phyloP scores from a whole-genome alignment of 1,140 invertebrate genomes.

The Drosophila micromelanica region DNA sequence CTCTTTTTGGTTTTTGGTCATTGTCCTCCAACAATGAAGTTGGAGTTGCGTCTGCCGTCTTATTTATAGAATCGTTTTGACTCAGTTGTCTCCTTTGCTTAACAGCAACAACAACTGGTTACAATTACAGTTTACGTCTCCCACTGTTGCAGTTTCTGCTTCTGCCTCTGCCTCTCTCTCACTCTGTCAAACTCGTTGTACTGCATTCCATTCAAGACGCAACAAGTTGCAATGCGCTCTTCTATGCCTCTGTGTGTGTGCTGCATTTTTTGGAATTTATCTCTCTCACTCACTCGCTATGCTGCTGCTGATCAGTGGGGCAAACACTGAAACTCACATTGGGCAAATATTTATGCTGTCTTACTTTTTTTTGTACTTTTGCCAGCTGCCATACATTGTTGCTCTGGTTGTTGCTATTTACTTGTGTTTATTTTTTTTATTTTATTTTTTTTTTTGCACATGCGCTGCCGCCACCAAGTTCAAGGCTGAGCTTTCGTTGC shows the following conservation, averaged over 20 bases:
- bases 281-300: constrained; percentile 10
- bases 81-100: constrained; percentile 18
- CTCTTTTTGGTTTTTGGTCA: constrained; percentile 51
- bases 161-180: constrained; percentile 3
- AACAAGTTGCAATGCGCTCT: constrained; percentile 64
- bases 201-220: constrained; percentile 64
- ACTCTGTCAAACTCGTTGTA: constrained; percentile 64
- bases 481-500: constrained; percentile 66
- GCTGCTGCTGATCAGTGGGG: constrained; percentile 35
- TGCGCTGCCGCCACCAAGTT: constrained; percentile 54
- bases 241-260: constrained; percentile 1
- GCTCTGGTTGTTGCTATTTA: constrained; percentile 49
- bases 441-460: constrained; percentile 20
- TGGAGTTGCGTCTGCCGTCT: constrained; percentile 42
- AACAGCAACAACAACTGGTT: constrained; percentile 30
- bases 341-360: constrained; percentile 48
- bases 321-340: constrained; percentile 42
- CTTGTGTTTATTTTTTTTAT: constrained; percentile 55
- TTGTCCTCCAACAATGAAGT: constrained; percentile 55
- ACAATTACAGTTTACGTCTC: constrained; percentile 52
- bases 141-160: constrained; percentile 25
- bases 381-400: constrained; percentile 53
- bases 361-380: constrained; percentile 22
- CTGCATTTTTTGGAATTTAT: constrained; percentile 42
- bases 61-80: constrained; percentile 62